Evolutionary conservation across 2,888 invertebrate species (phyloP), one percentile per base, ranked within the genome.

Genomic region (Frankliniella fusca): DNA sequence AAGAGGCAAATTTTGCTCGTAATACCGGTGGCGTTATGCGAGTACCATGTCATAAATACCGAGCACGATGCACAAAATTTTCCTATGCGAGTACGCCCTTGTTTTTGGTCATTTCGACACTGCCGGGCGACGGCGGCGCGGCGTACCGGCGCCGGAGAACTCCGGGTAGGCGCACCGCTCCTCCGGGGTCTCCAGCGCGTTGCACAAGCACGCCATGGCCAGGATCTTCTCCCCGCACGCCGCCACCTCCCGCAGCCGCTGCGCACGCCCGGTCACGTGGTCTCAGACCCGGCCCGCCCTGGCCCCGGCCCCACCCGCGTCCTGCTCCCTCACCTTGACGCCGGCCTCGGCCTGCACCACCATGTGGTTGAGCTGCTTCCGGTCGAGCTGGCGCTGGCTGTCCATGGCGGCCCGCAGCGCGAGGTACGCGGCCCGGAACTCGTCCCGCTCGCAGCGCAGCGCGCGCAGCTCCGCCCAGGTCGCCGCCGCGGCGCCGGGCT

Each of bases 401-500:
- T 76, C 70, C 70, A 76, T 76, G 70, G 70, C 70, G 70, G 23
- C 70, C 23, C 70, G 70, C 70, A 76, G 70, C 23, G 23, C 27
- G 11, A 76, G 70, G 70, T 76, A 27, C 70, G 70, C 70, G 70
- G 70, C 70, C 1, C 70, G 70, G 70, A 76, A 76, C 27, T 76
- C 70, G 27, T 76, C 70, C 23, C 70, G n/a, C 70, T 76, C 70
- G 70, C 27, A 9, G 70, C 70, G 70, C 70, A 76, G 70, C 27
- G 70, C 70, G 70, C 70, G 70, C 27, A 76, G 70, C 11, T 76
- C 70, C 10, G 70, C 70, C 70, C 27, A 9, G 20, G 61, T 20
- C 61, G 15, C 61, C 20, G 61, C 18, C 11, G n/a, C 15, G 61
- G 61, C 20, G 70, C 27, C 27, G 27, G 23, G 23, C 23, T 76